A percentile compares a stretch with the other conserved stretches of the same genome.
phyloP scores from a whole-genome alignment of 2,797 vertebrate species.

The Masticophis lateralis region DNA sequence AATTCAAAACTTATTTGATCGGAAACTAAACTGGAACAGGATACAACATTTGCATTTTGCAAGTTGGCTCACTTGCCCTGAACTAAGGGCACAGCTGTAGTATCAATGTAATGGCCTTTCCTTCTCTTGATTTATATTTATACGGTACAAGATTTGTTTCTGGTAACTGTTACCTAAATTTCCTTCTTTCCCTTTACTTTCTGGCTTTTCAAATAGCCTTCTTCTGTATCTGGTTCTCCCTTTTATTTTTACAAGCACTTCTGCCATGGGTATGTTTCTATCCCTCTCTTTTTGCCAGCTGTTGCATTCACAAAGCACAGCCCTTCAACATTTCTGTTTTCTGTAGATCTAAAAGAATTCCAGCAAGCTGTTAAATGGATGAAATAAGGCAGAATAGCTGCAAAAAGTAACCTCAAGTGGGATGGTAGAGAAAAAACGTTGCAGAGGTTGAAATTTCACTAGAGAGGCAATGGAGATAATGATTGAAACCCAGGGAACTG shows the following conservation, averaged over 20 bases:
- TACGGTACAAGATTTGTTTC: not conserved
- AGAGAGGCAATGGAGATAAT: accelerated
- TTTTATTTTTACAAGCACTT: not conserved
- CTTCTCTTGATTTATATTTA: not conserved
- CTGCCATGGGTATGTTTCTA: accelerated
- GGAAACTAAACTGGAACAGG: not conserved
- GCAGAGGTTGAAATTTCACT: not conserved
- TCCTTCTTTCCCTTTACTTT: not conserved
- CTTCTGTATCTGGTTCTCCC: not conserved
- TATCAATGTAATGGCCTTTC: not conserved
- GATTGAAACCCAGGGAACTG: not conserved
- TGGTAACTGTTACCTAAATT: not conserved
- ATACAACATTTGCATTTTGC: too few species aligned
- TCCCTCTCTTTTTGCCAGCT: not conserved
- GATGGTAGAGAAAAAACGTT: accelerated
- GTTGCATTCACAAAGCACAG: too few species aligned
- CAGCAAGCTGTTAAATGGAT: not conserved
- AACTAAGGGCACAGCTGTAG: not conserved
- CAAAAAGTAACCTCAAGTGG: not conserved
- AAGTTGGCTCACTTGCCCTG: not conserved
- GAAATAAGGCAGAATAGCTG: constrained; percentile 2
- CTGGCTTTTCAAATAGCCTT: not conserved
- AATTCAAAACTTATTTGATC: not conserved
- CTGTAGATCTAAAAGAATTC: accelerated
- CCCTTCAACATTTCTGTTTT: accelerated